These are phyloP conservation scores for Peromyscus melanophrys DNA, from an alignment of 2,797 vertebrate species.

Conservation along the genomic window DNA sequence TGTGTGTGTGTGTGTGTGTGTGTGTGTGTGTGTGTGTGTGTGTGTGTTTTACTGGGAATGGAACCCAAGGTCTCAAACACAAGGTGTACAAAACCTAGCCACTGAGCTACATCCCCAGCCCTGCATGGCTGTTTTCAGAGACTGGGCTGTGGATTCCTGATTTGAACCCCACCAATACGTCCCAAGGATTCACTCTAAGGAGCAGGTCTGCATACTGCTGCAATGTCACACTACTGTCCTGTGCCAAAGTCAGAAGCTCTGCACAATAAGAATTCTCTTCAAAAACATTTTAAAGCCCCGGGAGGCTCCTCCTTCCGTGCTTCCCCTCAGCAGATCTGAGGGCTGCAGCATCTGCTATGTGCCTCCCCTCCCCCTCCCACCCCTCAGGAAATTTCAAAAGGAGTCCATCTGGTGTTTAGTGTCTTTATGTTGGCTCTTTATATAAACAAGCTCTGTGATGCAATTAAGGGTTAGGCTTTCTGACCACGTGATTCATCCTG, in stretches of 20 bases:
- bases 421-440: conserved; percentile 24
- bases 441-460: not conserved
- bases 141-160: not conserved
- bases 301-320: not conserved
- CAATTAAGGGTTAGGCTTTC: not conserved
- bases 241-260: not conserved
- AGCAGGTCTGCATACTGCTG: fast-evolving
- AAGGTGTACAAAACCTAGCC: not conserved
- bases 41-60: not conserved
- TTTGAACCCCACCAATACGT: not conserved
- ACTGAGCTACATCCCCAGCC: not conserved
- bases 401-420: conserved; percentile 11
- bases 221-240: fast-evolving
- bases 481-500: not conserved
- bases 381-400: not conserved
- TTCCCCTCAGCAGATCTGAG: not conserved
- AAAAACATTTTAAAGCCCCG: not conserved
- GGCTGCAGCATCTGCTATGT: not conserved
- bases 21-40: not conserved
- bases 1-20: not conserved
- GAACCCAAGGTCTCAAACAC: not conserved
- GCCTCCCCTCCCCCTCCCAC: no score
- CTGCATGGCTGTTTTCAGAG: not conserved
- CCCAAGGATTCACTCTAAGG: not conserved
- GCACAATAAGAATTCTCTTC: not conserved